Base-by-base conservation (phyloP, 2,888 invertebrate species). In the Zele albiditarsus region DNA sequence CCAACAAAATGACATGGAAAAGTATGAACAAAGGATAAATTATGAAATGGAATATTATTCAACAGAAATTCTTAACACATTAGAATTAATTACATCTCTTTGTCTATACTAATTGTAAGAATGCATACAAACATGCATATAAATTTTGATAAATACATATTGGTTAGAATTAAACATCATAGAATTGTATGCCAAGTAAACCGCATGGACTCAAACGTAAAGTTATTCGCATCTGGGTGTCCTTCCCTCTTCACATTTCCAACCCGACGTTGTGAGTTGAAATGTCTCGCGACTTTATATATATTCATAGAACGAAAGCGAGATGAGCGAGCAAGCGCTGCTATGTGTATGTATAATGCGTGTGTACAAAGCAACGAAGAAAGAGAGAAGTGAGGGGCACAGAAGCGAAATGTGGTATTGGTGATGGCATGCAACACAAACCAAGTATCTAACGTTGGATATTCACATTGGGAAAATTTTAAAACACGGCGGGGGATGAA, bases 281-380 rank as follows among this genome's bases (percentile, higher is more conserved):
- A 72, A 72, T 68, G 62, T 75, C 73, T 65, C 60, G 66, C 53
- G 67, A 79, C 73, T 77, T 77, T 79, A 78, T 82, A 82, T 79
- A 78, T 82, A 82, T 82, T 82, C 81, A 82, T 81, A 82, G 80
- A 82, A 80, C 80, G 77, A 68, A 49, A 53, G 62, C 60, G 62
- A 81, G 77, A 72, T 80, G 77, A 75, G 58, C 67, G 33, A 25
- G 14, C 27, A 33, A 53, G n/a, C 4, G 20, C n/a, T 23, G 20
- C n/a, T 46, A n/a, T 46, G 46, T 27, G 6, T 58, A 58, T 23
- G 14, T 58, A 58, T 58, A 25, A 25, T 20, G 25, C 27, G 8
- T 57, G 8, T 57, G 53, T 53, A 53, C 53, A 53, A 53, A n/a
- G 53, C 23, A 23, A 20, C 53, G 53, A 20, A 53, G 53, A 53